Evolutionary conservation across 2,888 invertebrate genomes (phyloP), one percentile per base, ranked within the genome.

Genomic region (Euplexia lucipara): DNA sequence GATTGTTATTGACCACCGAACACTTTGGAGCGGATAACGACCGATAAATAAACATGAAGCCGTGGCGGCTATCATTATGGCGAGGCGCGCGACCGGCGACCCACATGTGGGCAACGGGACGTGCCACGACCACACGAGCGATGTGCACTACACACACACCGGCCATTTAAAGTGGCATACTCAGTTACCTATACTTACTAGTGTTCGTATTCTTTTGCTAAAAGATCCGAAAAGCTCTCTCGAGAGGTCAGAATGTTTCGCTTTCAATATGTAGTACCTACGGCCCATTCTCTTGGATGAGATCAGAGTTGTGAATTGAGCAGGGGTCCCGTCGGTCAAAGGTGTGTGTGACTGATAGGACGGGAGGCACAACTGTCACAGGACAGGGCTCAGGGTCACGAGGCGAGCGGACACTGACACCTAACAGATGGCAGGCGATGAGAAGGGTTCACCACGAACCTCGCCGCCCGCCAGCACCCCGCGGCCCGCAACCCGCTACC

Each of bases 41-140:
- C 51, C 51, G 63, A 70, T 79, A 68, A 57, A 75, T 79, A 73
- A 60, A 79, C 64, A 69, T 63, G 70, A 60, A 26, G 16, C 3
- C 34, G 48, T 45, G 16, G 22, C 48, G 16, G 45, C 32, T 14
- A 45, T 39, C 35, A 35, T 22, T 10, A 42, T 7, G 22, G 42
- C 34, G 30, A 12, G 44, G 22, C 16, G 53, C n/a, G 12, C 53
- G 26, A 10, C 10, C n/a, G 8, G 26, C 35, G 44, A 30, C 32
- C 18, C 42, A 7, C 20, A 44, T 20, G 26, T 26, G 26, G 9
- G 62, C 47, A 3, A 8, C 14, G 20, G 16, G 9, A 42, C 51
- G 34, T 30, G 49, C 30, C n/a, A 4, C 37, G 8, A 4, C 8
- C 39, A 2, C 16, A 41, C 2, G 12, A 4, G 1, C 30, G 7